Conservation (phyloP, 2,888 invertebrate species). For the Sminthurides aquaticus region DNA sequence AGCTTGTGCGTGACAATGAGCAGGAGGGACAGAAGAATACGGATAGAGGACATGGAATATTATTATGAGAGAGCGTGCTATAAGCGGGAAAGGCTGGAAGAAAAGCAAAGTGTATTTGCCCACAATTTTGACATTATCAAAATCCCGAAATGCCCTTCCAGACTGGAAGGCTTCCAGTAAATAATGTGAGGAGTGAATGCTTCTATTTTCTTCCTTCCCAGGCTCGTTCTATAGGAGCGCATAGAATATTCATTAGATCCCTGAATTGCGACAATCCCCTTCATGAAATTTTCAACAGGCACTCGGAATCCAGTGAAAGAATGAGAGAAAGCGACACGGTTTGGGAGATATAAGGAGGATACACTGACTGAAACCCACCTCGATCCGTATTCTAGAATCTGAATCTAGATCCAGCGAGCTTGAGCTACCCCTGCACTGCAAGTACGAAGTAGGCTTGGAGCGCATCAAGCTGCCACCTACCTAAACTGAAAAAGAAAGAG, state of each 20-base stretch:
- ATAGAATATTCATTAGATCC: conserved; percentile 27
- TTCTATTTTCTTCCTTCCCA: not conserved
- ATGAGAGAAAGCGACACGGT: not conserved
- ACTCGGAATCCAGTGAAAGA: conserved; percentile 7
- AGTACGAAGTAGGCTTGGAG: too few species aligned
- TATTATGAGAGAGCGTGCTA: not conserved
- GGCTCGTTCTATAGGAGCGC: conserved; percentile 4
- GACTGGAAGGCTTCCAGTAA: too few species aligned
- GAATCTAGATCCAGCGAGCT: too few species aligned
- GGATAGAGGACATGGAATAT: not conserved
- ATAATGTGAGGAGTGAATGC: conserved; percentile 16
- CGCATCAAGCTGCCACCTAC: not conserved
- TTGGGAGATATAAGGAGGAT: too few species aligned
- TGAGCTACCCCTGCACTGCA: too few species aligned
- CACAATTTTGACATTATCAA: not conserved
- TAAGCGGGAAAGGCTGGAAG: not conserved
- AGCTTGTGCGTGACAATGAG: too few species aligned
- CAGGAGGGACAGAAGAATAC: too few species aligned
- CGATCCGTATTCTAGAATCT: too few species aligned
- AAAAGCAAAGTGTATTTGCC: not conserved
- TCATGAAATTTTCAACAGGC: conserved; percentile 26
- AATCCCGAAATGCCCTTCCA: not conserved
- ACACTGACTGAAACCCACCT: too few species aligned
- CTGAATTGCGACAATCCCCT: conserved; percentile 21
- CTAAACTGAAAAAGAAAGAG: not conserved